Evolutionary conservation across 2,113 vertebrate genomes (phyloP).

Genomic region (Zosterops pallidus): DNA sequence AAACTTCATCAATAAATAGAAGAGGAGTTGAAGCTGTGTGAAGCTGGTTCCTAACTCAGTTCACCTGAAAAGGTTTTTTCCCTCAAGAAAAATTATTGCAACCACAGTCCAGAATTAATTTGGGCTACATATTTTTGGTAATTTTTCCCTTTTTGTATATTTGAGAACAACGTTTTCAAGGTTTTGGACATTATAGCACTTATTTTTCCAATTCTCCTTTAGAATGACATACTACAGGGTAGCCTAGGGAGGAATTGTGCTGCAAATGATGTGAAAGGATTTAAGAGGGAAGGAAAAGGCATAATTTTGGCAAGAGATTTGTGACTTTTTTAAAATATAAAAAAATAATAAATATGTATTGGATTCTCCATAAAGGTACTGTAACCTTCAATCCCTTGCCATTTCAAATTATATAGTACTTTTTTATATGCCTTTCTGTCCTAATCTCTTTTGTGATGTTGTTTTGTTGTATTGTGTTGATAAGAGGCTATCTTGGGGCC

Average conservation of each 20-base stretch:
- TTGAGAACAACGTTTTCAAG: conserved; percentile 26
- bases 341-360: background rate
- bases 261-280: background rate
- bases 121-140: background rate
- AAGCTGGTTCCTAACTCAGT: background rate
- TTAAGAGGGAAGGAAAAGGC: background rate
- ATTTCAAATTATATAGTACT: conserved; percentile 40
- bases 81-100: background rate
- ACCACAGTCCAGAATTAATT: background rate
- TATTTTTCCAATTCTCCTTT: conserved; percentile 55
- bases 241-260: conserved; percentile 3
- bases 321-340: conserved; percentile 17
- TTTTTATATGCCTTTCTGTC: conserved; percentile 36
- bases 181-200: conserved; percentile 48
- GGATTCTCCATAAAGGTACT: background rate
- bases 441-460: conserved; percentile 48
- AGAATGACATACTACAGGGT: conserved; percentile 12
- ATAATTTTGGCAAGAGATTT: conserved; percentile 36
- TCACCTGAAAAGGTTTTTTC: background rate
- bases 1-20: background rate
- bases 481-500: conserved; percentile 61
- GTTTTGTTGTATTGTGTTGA: conserved; percentile 59
- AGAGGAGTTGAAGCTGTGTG: background rate
- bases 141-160: conserved; percentile 5
- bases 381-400: conserved; percentile 1